Evolutionary conservation across 1,140 invertebrate species (phyloP).

Genomic region (Cylas formicarius): DNA sequence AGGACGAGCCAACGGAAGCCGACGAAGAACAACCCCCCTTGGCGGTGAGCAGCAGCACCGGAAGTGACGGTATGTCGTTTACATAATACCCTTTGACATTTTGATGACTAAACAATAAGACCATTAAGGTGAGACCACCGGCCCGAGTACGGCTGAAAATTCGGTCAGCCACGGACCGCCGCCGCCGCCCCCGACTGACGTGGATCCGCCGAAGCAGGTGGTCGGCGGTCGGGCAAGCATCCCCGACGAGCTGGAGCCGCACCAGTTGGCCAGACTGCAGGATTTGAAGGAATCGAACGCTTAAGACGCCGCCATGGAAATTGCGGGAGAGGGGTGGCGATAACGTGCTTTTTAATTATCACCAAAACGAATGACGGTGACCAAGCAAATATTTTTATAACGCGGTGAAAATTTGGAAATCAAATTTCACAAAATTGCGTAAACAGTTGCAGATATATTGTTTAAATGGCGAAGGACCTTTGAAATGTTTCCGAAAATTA

Average conservation of each 20-base stretch:
- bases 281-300: conserved; percentile 84
- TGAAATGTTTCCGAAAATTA: too few species aligned
- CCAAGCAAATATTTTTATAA: too few species aligned
- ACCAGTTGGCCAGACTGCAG: conserved; percentile 74
- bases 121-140: conserved; percentile 47
- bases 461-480: too few species aligned
- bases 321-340: too few species aligned
- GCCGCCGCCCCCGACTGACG: conserved; percentile 29
- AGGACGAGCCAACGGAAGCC: conserved; percentile 28
- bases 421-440: too few species aligned
- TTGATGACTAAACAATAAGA: too few species aligned
- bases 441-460: too few species aligned
- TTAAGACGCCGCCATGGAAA: too few species aligned
- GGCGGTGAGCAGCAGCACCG: conserved; percentile 52
- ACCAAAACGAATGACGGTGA: too few species aligned
- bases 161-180: conserved; percentile 44
- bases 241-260: conserved; percentile 76
- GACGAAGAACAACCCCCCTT: conserved; percentile 40
- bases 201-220: conserved; percentile 54
- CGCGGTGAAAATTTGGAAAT: too few species aligned
- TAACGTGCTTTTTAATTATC: too few species aligned
- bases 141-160: conserved; percentile 55
- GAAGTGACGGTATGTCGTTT: conserved; percentile 42
- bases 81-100: too few species aligned
- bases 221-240: conserved; percentile 68